phyloP scores from a whole-genome alignment of 2,113 vertebrate genomes.

The Carassius carassius region DNA sequence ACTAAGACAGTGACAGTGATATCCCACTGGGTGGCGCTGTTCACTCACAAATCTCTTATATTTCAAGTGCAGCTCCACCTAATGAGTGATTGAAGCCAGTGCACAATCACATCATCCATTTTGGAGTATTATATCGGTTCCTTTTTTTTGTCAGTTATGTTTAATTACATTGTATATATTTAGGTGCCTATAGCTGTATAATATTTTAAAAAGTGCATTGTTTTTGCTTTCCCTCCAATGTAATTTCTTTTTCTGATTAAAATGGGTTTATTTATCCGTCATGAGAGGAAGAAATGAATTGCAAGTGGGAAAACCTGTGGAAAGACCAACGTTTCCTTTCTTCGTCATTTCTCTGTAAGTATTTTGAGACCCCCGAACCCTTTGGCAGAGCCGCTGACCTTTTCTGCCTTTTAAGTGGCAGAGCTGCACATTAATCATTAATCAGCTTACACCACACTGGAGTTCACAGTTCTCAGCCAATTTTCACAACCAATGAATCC shows the following conservation, averaged over 20 bases:
- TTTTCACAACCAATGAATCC: slow-evolving; percentile 38
- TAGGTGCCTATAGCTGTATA: background rate
- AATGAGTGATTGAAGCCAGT: background rate
- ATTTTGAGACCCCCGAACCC: slow-evolving; percentile 26
- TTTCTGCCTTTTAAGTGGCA: slow-evolving; percentile 41
- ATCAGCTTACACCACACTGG: slow-evolving; percentile 26
- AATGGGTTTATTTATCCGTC: background rate
- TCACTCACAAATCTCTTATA: slow-evolving; percentile 14
- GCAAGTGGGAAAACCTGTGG: background rate
- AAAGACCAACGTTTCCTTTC: background rate
- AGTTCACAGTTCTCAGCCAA: slow-evolving; percentile 23
- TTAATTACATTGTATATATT: background rate
- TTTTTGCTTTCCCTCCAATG: background rate
- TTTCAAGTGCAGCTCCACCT: background rate
- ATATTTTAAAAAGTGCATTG: background rate
- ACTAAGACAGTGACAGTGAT: background rate
- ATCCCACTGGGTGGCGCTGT: slow-evolving; percentile 6
- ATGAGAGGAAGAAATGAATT: background rate
- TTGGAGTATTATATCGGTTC: slow-evolving; percentile 8
- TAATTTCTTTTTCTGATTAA: background rate
- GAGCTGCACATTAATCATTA: slow-evolving; percentile 56
- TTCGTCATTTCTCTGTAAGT: slow-evolving; percentile 39
- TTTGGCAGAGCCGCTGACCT: slow-evolving; percentile 49
- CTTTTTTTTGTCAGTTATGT: background rate
- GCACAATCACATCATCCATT: slow-evolving; percentile 15